phyloP scores from a whole-genome alignment of 2,888 invertebrate genomes.

The Brenthis ino region DNA sequence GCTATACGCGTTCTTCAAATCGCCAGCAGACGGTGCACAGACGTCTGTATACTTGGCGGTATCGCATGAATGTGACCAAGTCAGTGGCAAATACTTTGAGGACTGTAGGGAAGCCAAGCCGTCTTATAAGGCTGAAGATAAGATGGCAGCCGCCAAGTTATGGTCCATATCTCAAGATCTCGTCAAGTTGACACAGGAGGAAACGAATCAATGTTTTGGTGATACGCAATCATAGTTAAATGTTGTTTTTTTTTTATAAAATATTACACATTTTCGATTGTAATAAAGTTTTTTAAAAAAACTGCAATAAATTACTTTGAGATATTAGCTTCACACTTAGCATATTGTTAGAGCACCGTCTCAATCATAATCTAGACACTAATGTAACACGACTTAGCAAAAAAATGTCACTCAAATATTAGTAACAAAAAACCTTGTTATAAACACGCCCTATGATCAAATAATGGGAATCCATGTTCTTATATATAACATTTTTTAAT shows the following conservation, averaged over 20 bases:
- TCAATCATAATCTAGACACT: constrained; percentile 11
- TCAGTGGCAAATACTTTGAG: constrained; percentile 89
- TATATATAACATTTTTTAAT: no score
- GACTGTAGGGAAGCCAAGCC: constrained; percentile 87
- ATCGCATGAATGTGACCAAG: constrained; percentile 87
- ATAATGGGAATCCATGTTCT: not conserved
- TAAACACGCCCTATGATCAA: not conserved
- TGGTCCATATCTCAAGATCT: constrained; percentile 85
- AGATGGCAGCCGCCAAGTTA: constrained; percentile 86
- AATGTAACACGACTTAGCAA: constrained; percentile 24
- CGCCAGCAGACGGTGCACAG: constrained; percentile 89
- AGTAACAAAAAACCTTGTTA: constrained; percentile 10
- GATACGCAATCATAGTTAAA: constrained; percentile 11
- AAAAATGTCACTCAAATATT: constrained; percentile 7
- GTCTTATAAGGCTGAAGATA: constrained; percentile 84
- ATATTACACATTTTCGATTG: not conserved
- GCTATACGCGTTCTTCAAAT: constrained; percentile 88
- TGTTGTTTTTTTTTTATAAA: not conserved
- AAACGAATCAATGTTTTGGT: constrained; percentile 41
- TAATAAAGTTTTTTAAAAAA: not conserved
- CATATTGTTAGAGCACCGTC: constrained; percentile 18
- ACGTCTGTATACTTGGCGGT: constrained; percentile 89
- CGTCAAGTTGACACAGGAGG: constrained; percentile 62
- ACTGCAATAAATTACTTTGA: not conserved
- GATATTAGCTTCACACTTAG: constrained; percentile 28